Evolutionary conservation across 2,888 invertebrate species (phyloP).

Genomic region (Agrochola litura): DNA sequence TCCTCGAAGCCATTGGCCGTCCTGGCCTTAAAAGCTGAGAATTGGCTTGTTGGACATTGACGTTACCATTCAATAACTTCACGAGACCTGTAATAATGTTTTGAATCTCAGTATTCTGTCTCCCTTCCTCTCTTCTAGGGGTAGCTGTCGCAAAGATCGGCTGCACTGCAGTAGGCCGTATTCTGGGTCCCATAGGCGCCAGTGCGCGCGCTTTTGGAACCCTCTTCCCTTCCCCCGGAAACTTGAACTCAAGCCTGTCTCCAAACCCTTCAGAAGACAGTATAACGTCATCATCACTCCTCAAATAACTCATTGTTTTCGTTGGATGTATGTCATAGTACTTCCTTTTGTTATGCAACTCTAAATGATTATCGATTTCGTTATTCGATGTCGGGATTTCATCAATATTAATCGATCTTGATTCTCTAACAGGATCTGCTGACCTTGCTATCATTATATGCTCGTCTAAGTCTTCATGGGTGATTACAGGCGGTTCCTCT

Average conservation of each 20-base stretch:
- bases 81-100: constrained; percentile 97
- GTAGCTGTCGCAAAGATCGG: constrained; percentile 89
- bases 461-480: constrained; percentile 76
- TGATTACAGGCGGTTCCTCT: constrained; percentile 65
- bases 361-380: constrained; percentile 91
- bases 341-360: constrained; percentile 86
- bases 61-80: constrained; percentile 96
- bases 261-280: constrained; percentile 84
- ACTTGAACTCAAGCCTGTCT: constrained; percentile 86
- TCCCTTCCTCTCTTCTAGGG: constrained; percentile 82
- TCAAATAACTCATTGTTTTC: constrained; percentile 83
- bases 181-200: constrained; percentile 92
- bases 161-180: constrained; percentile 89
- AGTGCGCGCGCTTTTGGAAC: constrained; percentile 93
- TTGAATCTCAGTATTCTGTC: constrained; percentile 93
- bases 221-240: constrained; percentile 94
- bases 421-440: constrained; percentile 86
- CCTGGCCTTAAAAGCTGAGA: constrained; percentile 91
- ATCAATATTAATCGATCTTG: constrained; percentile 89
- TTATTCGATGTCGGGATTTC: constrained; percentile 90
- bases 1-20: constrained; percentile 93
- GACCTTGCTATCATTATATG: constrained; percentile 89
- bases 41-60: constrained; percentile 95
- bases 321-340: constrained; percentile 90
- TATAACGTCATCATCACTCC: constrained; percentile 82